These are phyloP conservation scores for Cosmopolites sordidus DNA, from an alignment of 2,888 invertebrate genomes.

Conservation along the genomic window DNA sequence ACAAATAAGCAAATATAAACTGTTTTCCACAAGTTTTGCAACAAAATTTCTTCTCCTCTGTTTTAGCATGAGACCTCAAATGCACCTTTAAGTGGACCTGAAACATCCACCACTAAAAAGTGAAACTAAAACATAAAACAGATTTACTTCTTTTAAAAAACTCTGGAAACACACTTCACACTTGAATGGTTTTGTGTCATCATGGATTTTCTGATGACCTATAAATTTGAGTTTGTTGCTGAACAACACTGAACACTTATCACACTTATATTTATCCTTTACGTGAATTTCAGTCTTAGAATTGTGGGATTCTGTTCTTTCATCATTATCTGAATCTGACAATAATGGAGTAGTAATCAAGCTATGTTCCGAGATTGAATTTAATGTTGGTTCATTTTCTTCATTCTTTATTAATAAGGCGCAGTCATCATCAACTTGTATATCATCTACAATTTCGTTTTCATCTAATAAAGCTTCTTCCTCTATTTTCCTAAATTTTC, in stretches of 20 bases:
- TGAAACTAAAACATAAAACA: neutral
- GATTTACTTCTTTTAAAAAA: constrained; percentile 27
- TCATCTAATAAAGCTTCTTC: constrained; percentile 32
- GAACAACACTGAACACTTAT: constrained; percentile 29
- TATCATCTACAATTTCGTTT: constrained; percentile 18
- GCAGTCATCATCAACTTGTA: constrained; percentile 10
- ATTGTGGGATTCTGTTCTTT: constrained; percentile 1
- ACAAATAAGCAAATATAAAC: constrained; percentile 38
- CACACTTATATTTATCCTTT: constrained; percentile 33
- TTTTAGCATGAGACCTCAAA: constrained; percentile 32
- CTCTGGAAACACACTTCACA: constrained; percentile 34
- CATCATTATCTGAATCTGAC: constrained; percentile 1
- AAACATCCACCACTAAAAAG: constrained; percentile 13
- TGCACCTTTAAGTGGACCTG: constrained; percentile 33
- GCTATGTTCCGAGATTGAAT: constrained; percentile 5
- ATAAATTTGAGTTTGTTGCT: constrained; percentile 34
- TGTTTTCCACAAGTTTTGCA: constrained; percentile 37
- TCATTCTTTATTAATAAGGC: constrained; percentile 18
- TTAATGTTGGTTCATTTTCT: constrained; percentile 11
- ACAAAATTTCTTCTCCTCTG: constrained; percentile 32
- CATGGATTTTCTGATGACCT: constrained; percentile 33
- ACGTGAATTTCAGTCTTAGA: constrained; percentile 5
- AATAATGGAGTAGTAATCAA: neutral
- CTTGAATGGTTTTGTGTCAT: constrained; percentile 33
- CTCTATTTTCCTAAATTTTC: constrained; percentile 33